A percentile compares a stretch with the other conserved stretches of the same genome.
Conservation (phyloP, 1,140 invertebrate species). For the Nephotettix cincticeps region DNA sequence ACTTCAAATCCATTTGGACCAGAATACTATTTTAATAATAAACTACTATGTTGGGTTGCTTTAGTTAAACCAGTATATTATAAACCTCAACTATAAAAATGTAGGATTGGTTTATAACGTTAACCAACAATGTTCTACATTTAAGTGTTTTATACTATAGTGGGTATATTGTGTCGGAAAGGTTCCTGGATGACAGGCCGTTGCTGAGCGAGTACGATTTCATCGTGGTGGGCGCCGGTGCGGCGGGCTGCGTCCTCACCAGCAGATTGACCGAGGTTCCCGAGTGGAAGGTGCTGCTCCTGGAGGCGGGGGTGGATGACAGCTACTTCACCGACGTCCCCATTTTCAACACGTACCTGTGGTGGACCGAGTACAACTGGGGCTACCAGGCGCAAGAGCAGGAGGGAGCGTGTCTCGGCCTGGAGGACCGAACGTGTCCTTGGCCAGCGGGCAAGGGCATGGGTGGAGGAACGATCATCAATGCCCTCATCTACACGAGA, state of each 20-base stretch:
- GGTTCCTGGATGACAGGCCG: slow-evolving; percentile 37
- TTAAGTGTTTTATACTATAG: too few species aligned
- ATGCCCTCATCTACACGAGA: slow-evolving; percentile 87
- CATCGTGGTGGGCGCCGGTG: slow-evolving; percentile 54
- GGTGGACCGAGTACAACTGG: slow-evolving; percentile 63
- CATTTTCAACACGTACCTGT: slow-evolving; percentile 49
- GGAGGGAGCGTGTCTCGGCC: slow-evolving; percentile 56
- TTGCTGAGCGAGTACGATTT: slow-evolving; percentile 40
- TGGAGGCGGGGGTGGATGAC: slow-evolving; percentile 68
- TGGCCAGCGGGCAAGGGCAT: slow-evolving; percentile 62
- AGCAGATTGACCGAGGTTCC: slow-evolving; percentile 54
- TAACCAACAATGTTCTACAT: too few species aligned
- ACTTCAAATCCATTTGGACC: too few species aligned
- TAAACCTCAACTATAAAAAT: too few species aligned
- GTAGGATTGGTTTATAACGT: too few species aligned
- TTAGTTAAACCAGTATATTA: too few species aligned
- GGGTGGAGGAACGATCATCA: slow-evolving; percentile 77
- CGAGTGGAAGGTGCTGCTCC: slow-evolving; percentile 52
- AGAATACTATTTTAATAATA: too few species aligned
- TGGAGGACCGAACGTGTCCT: slow-evolving; percentile 52
- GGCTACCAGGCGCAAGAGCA: slow-evolving; percentile 64
- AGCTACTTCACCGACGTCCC: slow-evolving; percentile 67
- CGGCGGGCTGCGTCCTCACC: slow-evolving; percentile 58
- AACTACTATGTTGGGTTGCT: too few species aligned
- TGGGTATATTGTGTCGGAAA: too few species aligned